Base-by-base conservation (phyloP, 1,140 invertebrate species). In the Heliconius congener region DNA sequence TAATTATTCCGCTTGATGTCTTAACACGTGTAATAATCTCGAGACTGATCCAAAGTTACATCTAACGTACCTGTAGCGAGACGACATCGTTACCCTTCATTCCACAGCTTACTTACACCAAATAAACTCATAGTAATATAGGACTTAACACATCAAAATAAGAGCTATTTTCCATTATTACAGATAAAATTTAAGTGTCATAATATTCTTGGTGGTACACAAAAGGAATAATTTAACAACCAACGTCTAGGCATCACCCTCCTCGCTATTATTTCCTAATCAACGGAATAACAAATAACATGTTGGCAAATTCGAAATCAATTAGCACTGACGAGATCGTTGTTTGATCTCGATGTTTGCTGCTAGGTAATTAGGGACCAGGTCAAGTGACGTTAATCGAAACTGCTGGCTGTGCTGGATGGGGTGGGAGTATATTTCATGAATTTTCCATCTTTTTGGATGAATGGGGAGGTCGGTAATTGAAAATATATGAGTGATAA, bases 191-290 rank as follows among this genome's bases (percentile, higher is more conserved):
- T 37, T 42, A 42, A 19, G 71, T 72, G 23, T 39, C 37, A 23
- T 27, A 13, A 42, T 72, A 71, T 72, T 11, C 18, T 39, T 39
- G 71, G 37, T 13, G 71, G 42, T 39, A 57, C 73, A 85, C 83
- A 87, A 83, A 85, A 79, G 57, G 86, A 88, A 88, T 88, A 84
- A 88, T 88, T 88, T 85, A 88, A 75, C 77, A 84, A 76, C 57
- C 77, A 84, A 76, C 57, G 23, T 77, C 73, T 78, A 55, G 34
- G 50, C 23, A 60, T 71, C 46, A 16, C 73, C 71, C 72, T 57
- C 46, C 73, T 73, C 50, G 39, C 66, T 77, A 81, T 79, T 83
- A 83, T 83, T 81, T 78, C 79, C 76, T 81, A 83, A 83, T 81
- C 82, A 83, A 77, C 76, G 70, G 82, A 81, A 83, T 83, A 83